A percentile compares a stretch with the other conserved stretches of the same genome.
Evolutionary conservation across 2,113 vertebrate species (phyloP).

Genomic region (Piprites chloris): DNA sequence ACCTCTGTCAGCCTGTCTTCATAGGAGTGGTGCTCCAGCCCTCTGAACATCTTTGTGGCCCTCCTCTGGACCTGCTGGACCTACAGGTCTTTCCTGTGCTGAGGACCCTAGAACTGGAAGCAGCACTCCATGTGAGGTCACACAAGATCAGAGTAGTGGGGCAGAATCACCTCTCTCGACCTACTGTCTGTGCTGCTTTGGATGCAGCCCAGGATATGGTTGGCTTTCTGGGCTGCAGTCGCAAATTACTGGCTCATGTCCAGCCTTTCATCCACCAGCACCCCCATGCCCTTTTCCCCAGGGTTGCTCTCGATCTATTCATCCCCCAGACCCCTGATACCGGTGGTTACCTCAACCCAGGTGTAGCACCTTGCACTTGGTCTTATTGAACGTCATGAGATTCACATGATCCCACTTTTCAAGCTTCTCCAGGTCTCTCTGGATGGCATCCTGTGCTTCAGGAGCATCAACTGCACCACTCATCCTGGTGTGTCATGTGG

Average conservation of each 20-base stretch:
- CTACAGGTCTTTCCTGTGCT: neutral
- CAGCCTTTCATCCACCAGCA: neutral
- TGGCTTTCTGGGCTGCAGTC: neutral
- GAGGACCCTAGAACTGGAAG: neutral
- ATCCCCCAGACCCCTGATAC: neutral
- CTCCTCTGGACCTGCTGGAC: neutral
- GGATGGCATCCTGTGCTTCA: neutral
- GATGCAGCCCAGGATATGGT: neutral
- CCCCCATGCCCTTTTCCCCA: neutral
- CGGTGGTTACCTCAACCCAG: accelerated
- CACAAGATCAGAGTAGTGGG: neutral
- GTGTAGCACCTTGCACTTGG: neutral
- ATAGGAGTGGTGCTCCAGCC: neutral
- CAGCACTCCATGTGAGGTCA: neutral
- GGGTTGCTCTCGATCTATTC: neutral
- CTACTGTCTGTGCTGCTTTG: neutral
- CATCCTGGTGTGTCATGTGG: neutral
- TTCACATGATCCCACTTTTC: neutral
- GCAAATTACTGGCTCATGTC: neutral
- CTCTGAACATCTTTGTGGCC: neutral
- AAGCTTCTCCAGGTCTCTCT: neutral
- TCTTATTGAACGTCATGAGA: neutral
- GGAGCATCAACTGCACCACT: neutral
- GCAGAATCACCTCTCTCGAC: neutral
- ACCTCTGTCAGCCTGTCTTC: neutral